Percentiles rank a stretch among this genome's conserved stretches.
Conservation (phyloP, 2,797 vertebrate species). For the Poecile montanus region DNA sequence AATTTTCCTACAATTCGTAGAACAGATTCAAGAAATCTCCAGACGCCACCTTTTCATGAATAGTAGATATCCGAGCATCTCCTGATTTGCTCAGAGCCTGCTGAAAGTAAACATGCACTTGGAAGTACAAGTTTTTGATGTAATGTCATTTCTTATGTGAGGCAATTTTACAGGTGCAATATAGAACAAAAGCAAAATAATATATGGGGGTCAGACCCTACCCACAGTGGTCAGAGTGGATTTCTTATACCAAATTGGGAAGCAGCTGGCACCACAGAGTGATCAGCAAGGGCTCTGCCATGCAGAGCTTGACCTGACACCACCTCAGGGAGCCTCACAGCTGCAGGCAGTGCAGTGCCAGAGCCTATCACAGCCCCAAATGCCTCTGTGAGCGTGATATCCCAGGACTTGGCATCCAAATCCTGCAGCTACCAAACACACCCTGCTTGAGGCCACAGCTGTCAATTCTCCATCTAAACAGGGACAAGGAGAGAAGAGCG, state of each 20-base stretch:
- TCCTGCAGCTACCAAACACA: conserved; percentile 67
- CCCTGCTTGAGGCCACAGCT: conserved; percentile 73
- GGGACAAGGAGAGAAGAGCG: conserved; percentile 17
- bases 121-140: background rate
- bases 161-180: background rate
- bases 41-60: background rate
- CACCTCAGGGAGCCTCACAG: conserved; percentile 60
- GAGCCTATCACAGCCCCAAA: conserved; percentile 43
- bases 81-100: background rate
- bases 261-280: background rate
- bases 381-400: conserved; percentile 55
- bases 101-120: background rate
- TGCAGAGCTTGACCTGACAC: conserved; percentile 46
- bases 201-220: background rate
- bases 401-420: conserved; percentile 67
- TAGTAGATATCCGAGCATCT: background rate
- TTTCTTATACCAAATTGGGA: background rate
- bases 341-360: conserved; percentile 61
- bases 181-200: background rate
- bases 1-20: background rate
- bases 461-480: conserved; percentile 59
- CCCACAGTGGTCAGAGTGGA: background rate
- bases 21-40: background rate
- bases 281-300: background rate
- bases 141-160: background rate